These are phyloP conservation scores for Ptyas mucosa DNA, from an alignment of 2,113 vertebrate species.

Conservation along the genomic window DNA sequence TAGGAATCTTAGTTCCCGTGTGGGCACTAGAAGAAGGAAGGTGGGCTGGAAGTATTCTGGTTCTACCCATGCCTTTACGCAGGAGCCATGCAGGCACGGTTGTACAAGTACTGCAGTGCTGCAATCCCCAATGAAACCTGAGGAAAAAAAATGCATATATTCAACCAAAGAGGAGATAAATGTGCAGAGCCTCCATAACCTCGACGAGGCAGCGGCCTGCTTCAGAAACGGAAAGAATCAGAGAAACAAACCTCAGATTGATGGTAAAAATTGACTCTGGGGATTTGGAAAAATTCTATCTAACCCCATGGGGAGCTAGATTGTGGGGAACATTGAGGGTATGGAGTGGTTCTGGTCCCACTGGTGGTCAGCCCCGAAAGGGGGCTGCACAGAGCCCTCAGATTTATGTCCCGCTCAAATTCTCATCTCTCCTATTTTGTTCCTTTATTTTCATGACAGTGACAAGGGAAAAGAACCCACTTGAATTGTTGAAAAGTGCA, in stretches of 20 bases:
- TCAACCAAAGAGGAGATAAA: not conserved
- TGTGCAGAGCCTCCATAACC: not conserved
- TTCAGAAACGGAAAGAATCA: fast-evolving
- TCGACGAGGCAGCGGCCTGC: conserved; percentile 29
- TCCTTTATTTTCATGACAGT: not conserved
- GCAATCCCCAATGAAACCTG: not conserved
- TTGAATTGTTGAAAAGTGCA: not conserved
- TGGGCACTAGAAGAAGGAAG: not conserved
- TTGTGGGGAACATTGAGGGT: not conserved
- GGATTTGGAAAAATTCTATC: not conserved
- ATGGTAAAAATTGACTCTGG: not conserved
- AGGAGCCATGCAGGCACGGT: conserved; percentile 13
- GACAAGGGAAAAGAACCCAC: not conserved
- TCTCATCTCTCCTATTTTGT: not conserved
- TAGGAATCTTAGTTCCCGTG: not conserved
- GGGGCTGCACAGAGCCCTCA: fast-evolving
- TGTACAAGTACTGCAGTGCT: not conserved
- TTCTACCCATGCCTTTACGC: not conserved
- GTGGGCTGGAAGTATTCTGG: fast-evolving
- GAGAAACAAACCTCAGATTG: fast-evolving
- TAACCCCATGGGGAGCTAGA: not conserved
- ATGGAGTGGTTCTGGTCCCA: not conserved
- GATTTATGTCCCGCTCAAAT: fast-evolving
- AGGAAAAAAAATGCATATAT: not conserved
- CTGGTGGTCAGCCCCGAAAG: not conserved